These are phyloP conservation scores for Tapirus indicus DNA, from an alignment of 2,797 vertebrate genomes.

Conservation along the genomic window DNA sequence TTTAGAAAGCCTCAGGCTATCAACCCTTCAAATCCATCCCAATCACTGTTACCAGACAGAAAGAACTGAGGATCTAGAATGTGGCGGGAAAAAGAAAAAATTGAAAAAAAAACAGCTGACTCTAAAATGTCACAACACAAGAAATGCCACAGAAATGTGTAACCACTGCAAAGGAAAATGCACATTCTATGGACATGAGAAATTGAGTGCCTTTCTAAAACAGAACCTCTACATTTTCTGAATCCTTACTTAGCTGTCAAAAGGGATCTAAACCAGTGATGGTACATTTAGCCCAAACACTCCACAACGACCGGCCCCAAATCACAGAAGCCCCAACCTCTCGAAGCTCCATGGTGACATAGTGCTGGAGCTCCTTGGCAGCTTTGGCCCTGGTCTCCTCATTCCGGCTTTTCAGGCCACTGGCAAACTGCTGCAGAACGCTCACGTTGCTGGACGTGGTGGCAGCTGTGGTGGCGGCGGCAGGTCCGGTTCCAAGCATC, in stretches of 20 bases:
- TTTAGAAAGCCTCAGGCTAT: not conserved
- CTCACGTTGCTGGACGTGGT: slow-evolving; percentile 96
- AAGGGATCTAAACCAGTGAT: not conserved
- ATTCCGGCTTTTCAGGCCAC: slow-evolving; percentile 96
- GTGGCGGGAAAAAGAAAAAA: not conserved
- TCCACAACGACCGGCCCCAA: not conserved
- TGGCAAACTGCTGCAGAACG: slow-evolving; percentile 97
- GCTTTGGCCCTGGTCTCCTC: slow-evolving; percentile 97
- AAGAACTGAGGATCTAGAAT: not conserved
- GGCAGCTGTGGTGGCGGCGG: slow-evolving; percentile 65
- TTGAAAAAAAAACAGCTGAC: not conserved
- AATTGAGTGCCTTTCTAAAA: not conserved
- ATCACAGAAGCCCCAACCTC: slow-evolving; percentile 89
- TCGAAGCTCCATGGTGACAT: slow-evolving; percentile 98
- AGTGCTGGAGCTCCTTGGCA: slow-evolving; percentile 98
- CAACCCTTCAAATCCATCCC: not conserved
- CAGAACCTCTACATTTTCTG: not conserved
- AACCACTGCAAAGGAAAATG: not conserved
- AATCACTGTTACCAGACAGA: not conserved
- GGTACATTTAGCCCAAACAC: not conserved
- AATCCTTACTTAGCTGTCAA: not conserved
- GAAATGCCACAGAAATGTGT: not conserved
- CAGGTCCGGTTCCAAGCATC: slow-evolving; percentile 79
- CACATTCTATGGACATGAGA: not conserved
- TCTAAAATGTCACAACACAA: not conserved